Base-by-base conservation (phyloP, 2,797 vertebrate species). In the Peromyscus melanophrys region DNA sequence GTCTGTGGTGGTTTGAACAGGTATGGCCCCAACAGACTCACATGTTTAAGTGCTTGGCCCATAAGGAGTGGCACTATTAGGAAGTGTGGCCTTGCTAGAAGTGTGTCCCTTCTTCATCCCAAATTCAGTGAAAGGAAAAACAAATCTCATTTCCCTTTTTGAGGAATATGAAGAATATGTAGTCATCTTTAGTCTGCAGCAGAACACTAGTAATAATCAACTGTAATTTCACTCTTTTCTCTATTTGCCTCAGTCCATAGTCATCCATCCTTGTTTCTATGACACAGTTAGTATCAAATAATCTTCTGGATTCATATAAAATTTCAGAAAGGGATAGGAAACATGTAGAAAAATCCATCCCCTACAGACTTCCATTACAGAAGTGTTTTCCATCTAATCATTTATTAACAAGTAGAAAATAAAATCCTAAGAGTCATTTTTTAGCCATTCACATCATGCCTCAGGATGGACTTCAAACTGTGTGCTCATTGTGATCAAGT, bases 101-200 rank as follows among this genome's bases (percentile, higher is more conserved):
- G 11, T 25, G 1, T 43, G 40, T 40, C 71, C 71, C 8, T 87
- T 67, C 65, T 40, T 73, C 80, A 78, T 19, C n/a, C n/a, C 34
- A 90, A 63, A 96, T 57, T 94, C 83, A 95, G 84, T 65, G 19
- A 43, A 82, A 86, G 10, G 31, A 61, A n/a, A 55, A 92, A 89
- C 27, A 40, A 82, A 86, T 10, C 8, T 77, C 55, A 78, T 46
- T 87, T 96, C 67, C 61, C n/a, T 69, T 3, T 43, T 4, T 0
- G 1, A 89, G 4, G 11, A 96, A 82, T 63, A 12, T 59, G 27
- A 71, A 94, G 67, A 91, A 57, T 52, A 21, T 63, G 16, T 10
- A 67, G 8, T 40, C 25, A 52, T 49, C 17, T 93, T 84, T 67
- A 52, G 81, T 69, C 27, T 65, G 63, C 69, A 94, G 2, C 4